phyloP scores from a whole-genome alignment of 2,888 invertebrate genomes.

The Hemithea aestivaria region DNA sequence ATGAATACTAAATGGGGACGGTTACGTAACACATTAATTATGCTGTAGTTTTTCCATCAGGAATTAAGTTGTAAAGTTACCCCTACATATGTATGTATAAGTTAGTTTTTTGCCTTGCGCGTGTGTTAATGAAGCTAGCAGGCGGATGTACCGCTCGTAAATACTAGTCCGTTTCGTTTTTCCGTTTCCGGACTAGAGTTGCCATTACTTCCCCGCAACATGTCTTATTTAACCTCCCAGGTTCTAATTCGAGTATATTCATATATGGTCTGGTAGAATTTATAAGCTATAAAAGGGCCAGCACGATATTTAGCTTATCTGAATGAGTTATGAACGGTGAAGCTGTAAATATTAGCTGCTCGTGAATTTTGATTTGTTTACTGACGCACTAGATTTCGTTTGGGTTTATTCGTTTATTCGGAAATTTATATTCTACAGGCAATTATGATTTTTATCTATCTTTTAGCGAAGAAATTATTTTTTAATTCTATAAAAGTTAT shows the following conservation, averaged over 20 bases:
- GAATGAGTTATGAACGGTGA: conserved; percentile 40
- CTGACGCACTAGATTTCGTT: conserved; percentile 6
- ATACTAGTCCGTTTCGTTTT: conserved; percentile 75
- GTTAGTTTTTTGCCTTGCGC: conserved; percentile 42
- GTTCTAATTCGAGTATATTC: conserved; percentile 56
- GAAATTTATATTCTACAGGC: background rate
- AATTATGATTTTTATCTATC: no score
- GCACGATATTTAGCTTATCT: conserved; percentile 44
- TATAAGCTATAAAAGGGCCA: conserved; percentile 45
- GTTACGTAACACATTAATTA: conserved; percentile 13
- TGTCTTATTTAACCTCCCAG: conserved; percentile 65
- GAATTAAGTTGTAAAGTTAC: conserved; percentile 33
- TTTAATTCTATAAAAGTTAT: no score
- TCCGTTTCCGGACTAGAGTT: conserved; percentile 68
- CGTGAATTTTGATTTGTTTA: conserved; percentile 21
- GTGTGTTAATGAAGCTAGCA: conserved; percentile 61
- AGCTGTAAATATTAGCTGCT: conserved; percentile 34
- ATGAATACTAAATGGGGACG: conserved; percentile 8
- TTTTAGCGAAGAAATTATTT: no score
- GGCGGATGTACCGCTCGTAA: conserved; percentile 72
- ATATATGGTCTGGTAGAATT: conserved; percentile 42
- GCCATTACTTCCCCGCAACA: conserved; percentile 64
- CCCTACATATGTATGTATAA: conserved; percentile 34
- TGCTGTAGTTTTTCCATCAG: conserved; percentile 18
- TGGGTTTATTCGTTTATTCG: conserved; percentile 1